phyloP scores from a whole-genome alignment of 2,888 invertebrate species.

The Hirtodrosophila histrioides region DNA sequence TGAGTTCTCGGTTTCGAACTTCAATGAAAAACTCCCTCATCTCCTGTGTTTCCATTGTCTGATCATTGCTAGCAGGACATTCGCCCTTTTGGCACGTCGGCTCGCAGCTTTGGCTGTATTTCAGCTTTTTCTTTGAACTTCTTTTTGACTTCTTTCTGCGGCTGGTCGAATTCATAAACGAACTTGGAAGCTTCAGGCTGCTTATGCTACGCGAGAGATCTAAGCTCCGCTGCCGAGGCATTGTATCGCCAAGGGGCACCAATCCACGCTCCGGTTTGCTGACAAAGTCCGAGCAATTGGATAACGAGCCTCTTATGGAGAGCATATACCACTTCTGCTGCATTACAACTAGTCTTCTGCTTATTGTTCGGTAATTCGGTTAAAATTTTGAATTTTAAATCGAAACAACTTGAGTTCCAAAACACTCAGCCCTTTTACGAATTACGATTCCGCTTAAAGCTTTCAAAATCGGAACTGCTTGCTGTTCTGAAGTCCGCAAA shows the following conservation, averaged over 20 bases:
- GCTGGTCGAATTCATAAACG: background rate
- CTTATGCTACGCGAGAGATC: no score
- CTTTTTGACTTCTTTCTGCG: background rate
- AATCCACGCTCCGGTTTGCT: background rate
- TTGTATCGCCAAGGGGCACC: no score
- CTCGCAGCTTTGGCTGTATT: accelerated
- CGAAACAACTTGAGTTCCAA: constrained; percentile 1
- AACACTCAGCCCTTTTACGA: background rate
- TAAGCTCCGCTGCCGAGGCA: no score
- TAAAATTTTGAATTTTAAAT: constrained; percentile 34
- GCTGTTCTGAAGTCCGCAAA: no score
- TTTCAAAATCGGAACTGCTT: no score
- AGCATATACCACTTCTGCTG: constrained; percentile 2
- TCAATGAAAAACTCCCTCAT: constrained; percentile 38
- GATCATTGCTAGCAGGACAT: no score
- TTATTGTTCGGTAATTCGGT: background rate
- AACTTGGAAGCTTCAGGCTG: no score
- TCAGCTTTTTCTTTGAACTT: no score
- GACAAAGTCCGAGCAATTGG: background rate
- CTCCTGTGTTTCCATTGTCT: background rate
- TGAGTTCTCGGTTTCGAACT: constrained; percentile 29
- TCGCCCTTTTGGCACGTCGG: accelerated
- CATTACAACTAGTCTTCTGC: background rate
- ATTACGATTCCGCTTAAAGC: no score
- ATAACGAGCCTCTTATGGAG: background rate